Base-by-base conservation (phyloP, 1,140 invertebrate genomes). In the Trichogramma pretiosum region DNA sequence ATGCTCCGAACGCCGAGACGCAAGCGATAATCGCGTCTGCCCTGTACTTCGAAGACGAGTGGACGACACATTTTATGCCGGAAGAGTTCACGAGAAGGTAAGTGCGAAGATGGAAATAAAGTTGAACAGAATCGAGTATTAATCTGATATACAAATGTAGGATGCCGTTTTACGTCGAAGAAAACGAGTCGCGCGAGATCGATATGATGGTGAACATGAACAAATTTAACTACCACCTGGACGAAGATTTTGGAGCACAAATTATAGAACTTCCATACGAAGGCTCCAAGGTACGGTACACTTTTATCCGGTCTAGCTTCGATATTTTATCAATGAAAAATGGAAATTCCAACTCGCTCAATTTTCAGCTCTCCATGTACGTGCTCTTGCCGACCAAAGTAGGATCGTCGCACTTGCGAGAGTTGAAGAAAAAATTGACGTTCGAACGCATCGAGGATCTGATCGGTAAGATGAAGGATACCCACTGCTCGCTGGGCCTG, bases 1-100 rank as follows among this genome's bases (percentile, higher is more conserved):
- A 68, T 1, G 48, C 58, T 2, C 77, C 77, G 2, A 52, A 66
- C 3, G 51, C 70, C 0, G 44, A 54, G 0, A 88, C 84, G 0
- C 74, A 67, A 18, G 62, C 85, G 11, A 75, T 87, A n/a, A 61
- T 89, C n/a, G 75, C 81, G 8, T 87, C 84, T 54, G 83, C 84
- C 0, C 62, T 89, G 4, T 89, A 89, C 50, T 90, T 90, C 45
- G 84, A 81, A 56, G 85, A 79, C 11, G 74, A 77, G 38, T 90
- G 87, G 87, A 74, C 84, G 26, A 69, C 73, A 14, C 75, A 80
- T 35, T 89, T 89, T 65, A 78, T 8, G 54, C 60, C 0, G 60
- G 63, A 3, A 54, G 59, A 11, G 89, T 84, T 0, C 74, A 64
- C 46, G 64, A 75, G 23, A 73, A 66, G n/a, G n/a, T n/a, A n/a